Conservation (phyloP, 2,888 invertebrate species). For the Yponomeuta sedellus region DNA sequence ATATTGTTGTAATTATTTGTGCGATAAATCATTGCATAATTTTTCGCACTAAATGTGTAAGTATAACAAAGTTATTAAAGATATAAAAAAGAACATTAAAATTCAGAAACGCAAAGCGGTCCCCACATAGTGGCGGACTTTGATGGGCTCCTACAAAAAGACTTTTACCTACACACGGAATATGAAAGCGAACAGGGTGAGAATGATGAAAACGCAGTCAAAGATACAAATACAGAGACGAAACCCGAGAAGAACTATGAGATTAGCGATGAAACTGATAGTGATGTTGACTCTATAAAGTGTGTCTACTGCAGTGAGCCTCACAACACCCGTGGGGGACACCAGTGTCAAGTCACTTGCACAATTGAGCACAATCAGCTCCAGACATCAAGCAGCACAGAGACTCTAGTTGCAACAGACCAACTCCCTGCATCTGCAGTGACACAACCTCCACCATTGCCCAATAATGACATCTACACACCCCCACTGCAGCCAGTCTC, state of each 20-base stretch:
- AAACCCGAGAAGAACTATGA: slow-evolving; percentile 32
- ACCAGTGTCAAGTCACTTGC: slow-evolving; percentile 59
- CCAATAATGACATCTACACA: slow-evolving; percentile 1
- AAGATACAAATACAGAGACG: slow-evolving; percentile 35
- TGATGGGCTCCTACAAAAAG: slow-evolving; percentile 44
- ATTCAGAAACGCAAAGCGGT: slow-evolving; percentile 3
- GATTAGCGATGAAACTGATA: slow-evolving; percentile 67
- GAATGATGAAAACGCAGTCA: slow-evolving; percentile 54
- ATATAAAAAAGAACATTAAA: not conserved
- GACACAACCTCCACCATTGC: not conserved
- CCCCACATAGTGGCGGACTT: slow-evolving; percentile 3
- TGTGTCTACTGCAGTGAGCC: slow-evolving; percentile 64
- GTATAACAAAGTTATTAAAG: not conserved
- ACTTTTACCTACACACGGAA: slow-evolving; percentile 58
- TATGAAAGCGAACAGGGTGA: slow-evolving; percentile 51
- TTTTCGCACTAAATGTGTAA: not conserved
- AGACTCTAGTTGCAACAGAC: slow-evolving; percentile 63
- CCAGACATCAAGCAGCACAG: slow-evolving; percentile 59
- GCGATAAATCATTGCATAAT: not conserved
- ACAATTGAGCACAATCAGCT: slow-evolving; percentile 60
- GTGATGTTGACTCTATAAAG: slow-evolving; percentile 66
- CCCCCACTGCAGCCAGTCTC: slow-evolving; percentile 35
- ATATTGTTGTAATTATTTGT: too few relatives aligned
- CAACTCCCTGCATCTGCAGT: not conserved
- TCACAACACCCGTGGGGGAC: slow-evolving; percentile 53